Evolutionary conservation across 2,113 vertebrate genomes (phyloP), one percentile per base, ranked within the genome.

Genomic region (Bufo bufo): DNA sequence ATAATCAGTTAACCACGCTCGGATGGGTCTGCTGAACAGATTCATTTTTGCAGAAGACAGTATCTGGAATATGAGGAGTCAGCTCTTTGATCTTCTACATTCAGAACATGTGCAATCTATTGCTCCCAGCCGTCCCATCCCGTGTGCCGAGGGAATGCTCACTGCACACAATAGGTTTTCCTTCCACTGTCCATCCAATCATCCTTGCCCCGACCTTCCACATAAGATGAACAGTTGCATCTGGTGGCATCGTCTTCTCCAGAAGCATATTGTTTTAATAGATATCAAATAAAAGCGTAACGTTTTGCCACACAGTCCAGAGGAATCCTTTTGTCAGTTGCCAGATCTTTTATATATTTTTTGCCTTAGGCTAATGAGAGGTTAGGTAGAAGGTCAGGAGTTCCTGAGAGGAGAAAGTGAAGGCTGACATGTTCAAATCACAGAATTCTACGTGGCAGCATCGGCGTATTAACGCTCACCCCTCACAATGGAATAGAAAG

Each of bases 11-110:
- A 58, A 58, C 69, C 19, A 45, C 16, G 13, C 50, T n/a, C 80
- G 80, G 90, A 75, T 56, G 61, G 23, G 74, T 93, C 95, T 95
- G 95, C 89, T 85, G 75, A 89, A 94, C 95, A 95, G 93, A 95
- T 94, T 93, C 91, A 91, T 63, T 43, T 66, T 77, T 50, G 79
- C 82, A 78, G 49, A 77, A 63, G 84, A 90, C 90, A 87, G 90
- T 80, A 80, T 81, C 74, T 84, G 74, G 91, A 61, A 89, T 90
- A 90, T 90, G 92, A 92, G 87, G 90, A 91, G 93, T 92, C 91
- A 43, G 85, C 74, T 61, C 90, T 93, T 94, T 93, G 92, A 93
- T 91, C 91, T 92, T 63, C 78, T 63, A 87, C 87, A 58, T 23
- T 12, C 87, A 90, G 88, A 85, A 0, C 88, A 85, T 77, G 33